These are phyloP conservation scores for Plotosus lineatus DNA, from an alignment of 2,113 vertebrate genomes.

Conservation along the genomic window DNA sequence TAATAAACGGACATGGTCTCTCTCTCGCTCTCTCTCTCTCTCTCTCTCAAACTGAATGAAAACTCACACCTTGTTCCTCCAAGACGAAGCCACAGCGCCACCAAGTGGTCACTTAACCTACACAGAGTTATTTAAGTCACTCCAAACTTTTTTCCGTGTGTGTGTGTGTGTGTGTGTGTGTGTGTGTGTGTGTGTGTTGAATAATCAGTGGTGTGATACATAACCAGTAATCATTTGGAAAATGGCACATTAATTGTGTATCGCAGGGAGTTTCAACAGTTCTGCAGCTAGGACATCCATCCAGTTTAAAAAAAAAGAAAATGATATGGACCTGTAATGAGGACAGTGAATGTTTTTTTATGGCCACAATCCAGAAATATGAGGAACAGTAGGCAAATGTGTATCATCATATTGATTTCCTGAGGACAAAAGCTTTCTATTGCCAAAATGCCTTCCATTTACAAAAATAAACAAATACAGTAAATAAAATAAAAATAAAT, in stretches of 20 bases:
- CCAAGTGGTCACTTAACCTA: slow-evolving; percentile 19
- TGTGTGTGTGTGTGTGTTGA: not conserved
- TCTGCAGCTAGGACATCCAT: not conserved
- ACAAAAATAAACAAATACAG: too few species aligned
- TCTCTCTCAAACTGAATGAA: not conserved
- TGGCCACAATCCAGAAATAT: not conserved
- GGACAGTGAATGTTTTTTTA: not conserved
- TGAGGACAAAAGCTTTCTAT: not conserved
- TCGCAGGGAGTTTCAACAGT: not conserved
- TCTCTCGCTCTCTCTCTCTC: not conserved
- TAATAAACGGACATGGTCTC: slow-evolving; percentile 34
- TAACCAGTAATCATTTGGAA: slow-evolving; percentile 25
- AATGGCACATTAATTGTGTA: slow-evolving; percentile 14
- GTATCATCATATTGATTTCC: not conserved
- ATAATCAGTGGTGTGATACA: slow-evolving; percentile 4
- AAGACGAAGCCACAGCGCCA: slow-evolving; percentile 38
- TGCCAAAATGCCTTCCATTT: not conserved
- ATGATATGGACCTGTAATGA: not conserved
- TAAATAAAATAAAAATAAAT: too few species aligned
- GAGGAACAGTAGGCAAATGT: not conserved
- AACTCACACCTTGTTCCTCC: not conserved
- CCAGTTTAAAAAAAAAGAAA: not conserved
- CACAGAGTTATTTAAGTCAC: not conserved
- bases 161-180: not conserved
- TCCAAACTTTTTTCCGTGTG: not conserved